Evolutionary conservation across 2,797 vertebrate genomes (phyloP), one percentile per base, ranked within the genome.

Genomic region (Cyclopterus lumpus): DNA sequence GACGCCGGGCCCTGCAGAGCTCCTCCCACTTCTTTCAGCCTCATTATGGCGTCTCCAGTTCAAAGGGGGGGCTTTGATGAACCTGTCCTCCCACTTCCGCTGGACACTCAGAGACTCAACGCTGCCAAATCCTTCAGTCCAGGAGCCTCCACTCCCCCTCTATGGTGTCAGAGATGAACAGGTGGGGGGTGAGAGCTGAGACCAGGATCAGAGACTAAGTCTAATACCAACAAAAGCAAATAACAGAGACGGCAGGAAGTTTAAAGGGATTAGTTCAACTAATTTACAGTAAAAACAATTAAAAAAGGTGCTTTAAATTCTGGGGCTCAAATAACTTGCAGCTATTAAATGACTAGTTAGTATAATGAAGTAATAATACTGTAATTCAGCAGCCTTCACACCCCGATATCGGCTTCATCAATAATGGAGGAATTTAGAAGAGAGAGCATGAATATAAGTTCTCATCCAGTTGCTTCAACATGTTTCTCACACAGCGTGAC

Each of bases 51-150:
- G 6, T 70, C 64, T 78, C 48, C 80, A 69, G 61, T 87, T 83
- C 67, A 66, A 62, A 63, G 54, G 44, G 44, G 18, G 46, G 75
- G 77, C 87, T 91, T 90, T 93, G 72, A 92, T 86, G 71, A 87
- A 89, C 75, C 73, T 80, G 78, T 88, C 86, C 85, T 85, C 81
- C 83, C 84, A 86, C 79, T 88, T 91, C 90, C 89, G 81, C 82
- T 57, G 61, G 77, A 79, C 66, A 75, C 73, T 80, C 72, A 69
- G 60, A 80, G 69, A 71, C 75, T 60, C 55, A 77, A 85, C 62
- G 81, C 82, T 75, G 67, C 85, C 85, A 81, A 82, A 82, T 85
- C 80, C 77, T 73, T 71, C 10, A 62, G 14, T 10, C 51, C 54
- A 18, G 36, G 65, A 79, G 3, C 58, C 58, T 14, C n/a, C 32